Percentiles rank a stretch among this genome's conserved stretches.
Evolutionary conservation across 2,888 invertebrate genomes (phyloP).

Genomic region (Pachydiplax longipennis): DNA sequence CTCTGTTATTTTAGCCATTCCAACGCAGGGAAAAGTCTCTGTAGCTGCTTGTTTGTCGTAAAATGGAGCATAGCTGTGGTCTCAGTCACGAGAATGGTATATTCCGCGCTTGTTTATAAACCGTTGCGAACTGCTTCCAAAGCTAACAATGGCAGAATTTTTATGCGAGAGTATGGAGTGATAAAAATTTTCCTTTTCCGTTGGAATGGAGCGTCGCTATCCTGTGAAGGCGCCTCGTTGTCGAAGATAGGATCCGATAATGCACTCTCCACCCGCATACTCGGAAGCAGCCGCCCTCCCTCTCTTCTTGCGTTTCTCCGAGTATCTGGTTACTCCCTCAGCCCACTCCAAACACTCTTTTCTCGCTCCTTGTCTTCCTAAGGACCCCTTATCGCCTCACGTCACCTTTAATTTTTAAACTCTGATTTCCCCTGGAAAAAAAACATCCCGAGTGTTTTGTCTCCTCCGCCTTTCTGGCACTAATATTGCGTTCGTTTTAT

Average conservation of each 20-base stretch:
- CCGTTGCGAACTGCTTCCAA: no score
- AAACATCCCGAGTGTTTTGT: no score
- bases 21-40: no score
- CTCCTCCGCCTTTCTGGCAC: no score
- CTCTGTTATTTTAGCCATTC: no score
- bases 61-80: no score
- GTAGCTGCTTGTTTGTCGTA: no score
- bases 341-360: neutral
- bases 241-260: neutral
- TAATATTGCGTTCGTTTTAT: no score
- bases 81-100: no score
- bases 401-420: neutral
- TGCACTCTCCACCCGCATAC: neutral
- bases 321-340: neutral
- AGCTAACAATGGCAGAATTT: neutral
- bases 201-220: neutral
- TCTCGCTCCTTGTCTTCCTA: neutral
- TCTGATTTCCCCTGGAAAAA: no score
- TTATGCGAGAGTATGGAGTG: neutral
- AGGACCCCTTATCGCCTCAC: neutral
- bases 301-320: neutral
- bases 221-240: neutral
- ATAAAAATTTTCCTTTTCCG: neutral
- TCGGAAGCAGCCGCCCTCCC: neutral
- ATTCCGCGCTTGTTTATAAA: no score